These are phyloP conservation scores for Chironomus riparius DNA, from an alignment of 2,888 invertebrate species.

Conservation along the genomic window DNA sequence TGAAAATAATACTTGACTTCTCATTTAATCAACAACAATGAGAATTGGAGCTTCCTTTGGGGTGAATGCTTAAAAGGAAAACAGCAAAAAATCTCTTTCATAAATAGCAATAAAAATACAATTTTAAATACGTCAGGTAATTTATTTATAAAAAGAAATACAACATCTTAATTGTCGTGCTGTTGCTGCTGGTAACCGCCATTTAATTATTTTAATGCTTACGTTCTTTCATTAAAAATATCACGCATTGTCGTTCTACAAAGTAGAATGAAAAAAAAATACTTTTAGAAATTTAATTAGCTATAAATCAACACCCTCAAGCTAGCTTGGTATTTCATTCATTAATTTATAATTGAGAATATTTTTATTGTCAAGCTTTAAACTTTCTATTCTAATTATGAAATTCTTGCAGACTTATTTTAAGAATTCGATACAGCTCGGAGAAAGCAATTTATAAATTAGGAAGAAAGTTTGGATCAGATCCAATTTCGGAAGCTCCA, in stretches of 20 bases:
- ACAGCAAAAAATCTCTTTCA: too few relatives aligned
- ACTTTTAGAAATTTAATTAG: background rate
- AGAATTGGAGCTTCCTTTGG: too few relatives aligned
- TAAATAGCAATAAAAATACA: too few relatives aligned
- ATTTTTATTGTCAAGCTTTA: background rate
- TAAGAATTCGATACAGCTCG: conserved; percentile 41
- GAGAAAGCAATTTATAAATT: conserved; percentile 34
- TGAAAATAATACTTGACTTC: too few relatives aligned
- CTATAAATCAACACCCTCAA: background rate
- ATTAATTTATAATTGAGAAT: background rate
- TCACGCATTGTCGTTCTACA: background rate
- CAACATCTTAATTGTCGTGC: too few relatives aligned
- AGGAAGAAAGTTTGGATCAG: conserved; percentile 26
- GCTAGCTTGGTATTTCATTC: background rate
- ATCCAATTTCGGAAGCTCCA: conserved; percentile 35
- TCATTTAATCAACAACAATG: too few relatives aligned
- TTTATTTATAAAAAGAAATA: too few relatives aligned
- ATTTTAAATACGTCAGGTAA: too few relatives aligned
- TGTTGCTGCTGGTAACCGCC: too few relatives aligned
- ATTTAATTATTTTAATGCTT: too few relatives aligned
- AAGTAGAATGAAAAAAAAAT: background rate
- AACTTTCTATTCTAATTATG: background rate
- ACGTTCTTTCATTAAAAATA: too few relatives aligned
- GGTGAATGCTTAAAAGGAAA: too few relatives aligned
- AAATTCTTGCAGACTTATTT: conserved; percentile 33